phyloP scores from a whole-genome alignment of 1,140 invertebrate species.

The Megalopta genalis region DNA sequence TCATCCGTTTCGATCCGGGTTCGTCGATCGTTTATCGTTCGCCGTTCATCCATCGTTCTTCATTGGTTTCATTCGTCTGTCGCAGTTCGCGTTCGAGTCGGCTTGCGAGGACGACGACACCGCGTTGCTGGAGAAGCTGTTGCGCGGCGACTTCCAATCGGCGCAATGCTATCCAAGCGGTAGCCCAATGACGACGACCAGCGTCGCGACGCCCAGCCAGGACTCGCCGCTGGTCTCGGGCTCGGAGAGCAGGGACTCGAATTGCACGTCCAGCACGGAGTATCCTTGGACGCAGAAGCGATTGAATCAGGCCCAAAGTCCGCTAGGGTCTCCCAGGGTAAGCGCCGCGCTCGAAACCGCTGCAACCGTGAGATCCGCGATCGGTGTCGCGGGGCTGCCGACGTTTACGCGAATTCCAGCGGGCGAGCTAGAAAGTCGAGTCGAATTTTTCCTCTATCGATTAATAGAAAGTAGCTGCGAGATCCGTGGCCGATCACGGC shows the following conservation, averaged over 20 bases:
- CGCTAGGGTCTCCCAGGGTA: constrained; percentile 61
- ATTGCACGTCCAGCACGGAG: constrained; percentile 36
- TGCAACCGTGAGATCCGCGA: too few species aligned
- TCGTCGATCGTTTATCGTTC: not conserved
- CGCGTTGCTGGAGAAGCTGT: constrained; percentile 58
- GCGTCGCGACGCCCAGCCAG: constrained; percentile 35
- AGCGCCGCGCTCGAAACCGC: not conserved
- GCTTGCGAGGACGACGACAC: constrained; percentile 18
- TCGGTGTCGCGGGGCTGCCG: too few species aligned
- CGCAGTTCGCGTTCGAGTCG: constrained; percentile 2
- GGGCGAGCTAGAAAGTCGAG: too few species aligned
- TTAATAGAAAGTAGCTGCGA: too few species aligned
- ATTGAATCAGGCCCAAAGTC: constrained; percentile 51
- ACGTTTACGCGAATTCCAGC: too few species aligned
- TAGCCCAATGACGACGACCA: constrained; percentile 33
- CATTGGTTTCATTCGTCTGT: not conserved
- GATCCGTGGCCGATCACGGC: too few species aligned
- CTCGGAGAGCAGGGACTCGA: constrained; percentile 61
- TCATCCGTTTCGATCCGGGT: not conserved
- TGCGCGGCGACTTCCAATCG: constrained; percentile 54
- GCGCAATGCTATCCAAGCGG: constrained; percentile 51
- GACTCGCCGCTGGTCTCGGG: constrained; percentile 57
- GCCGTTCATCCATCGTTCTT: not conserved
- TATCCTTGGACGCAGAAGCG: constrained; percentile 31
- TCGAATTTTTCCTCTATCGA: too few species aligned